Conservation (phyloP, 2,113 vertebrate genomes). For the Poeciliopsis retropinna region DNA sequence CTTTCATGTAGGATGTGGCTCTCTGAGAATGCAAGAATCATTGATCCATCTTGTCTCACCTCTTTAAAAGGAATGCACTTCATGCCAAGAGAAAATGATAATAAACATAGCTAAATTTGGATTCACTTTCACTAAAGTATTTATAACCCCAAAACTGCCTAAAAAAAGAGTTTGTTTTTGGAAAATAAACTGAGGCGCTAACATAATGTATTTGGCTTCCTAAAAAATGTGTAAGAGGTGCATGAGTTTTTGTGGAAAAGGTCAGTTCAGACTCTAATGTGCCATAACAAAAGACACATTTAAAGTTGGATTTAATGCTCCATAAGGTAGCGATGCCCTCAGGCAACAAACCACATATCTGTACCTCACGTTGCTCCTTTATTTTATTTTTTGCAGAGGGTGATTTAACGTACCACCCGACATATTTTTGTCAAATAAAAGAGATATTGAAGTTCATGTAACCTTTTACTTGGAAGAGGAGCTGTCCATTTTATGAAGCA, state of each 20-base stretch:
- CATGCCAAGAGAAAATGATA: background rate
- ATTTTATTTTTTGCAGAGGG: no score
- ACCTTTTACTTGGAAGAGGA: no score
- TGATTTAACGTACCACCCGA: no score
- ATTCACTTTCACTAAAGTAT: constrained; percentile 18
- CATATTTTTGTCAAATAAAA: no score
- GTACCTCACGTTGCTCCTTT: no score
- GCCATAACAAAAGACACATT: background rate
- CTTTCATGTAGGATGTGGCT: background rate
- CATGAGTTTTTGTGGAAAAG: no score
- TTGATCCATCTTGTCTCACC: constrained; percentile 14
- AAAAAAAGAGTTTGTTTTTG: background rate
- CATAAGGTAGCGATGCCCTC: no score
- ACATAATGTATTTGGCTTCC: constrained; percentile 8
- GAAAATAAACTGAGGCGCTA: background rate
- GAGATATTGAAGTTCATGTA: no score
- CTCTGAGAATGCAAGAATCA: background rate
- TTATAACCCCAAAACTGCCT: constrained; percentile 26
- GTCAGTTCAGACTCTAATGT: background rate
- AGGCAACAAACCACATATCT: no score
- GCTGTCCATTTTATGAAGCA: no score
- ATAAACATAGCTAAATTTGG: constrained; percentile 18
- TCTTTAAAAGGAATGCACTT: constrained; percentile 28
- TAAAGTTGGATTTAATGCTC: no score
- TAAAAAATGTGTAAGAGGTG: background rate